Percentiles rank a stretch among this genome's conserved stretches.
Conservation (phyloP, 2,888 invertebrate species). For the Torymus auratus region DNA sequence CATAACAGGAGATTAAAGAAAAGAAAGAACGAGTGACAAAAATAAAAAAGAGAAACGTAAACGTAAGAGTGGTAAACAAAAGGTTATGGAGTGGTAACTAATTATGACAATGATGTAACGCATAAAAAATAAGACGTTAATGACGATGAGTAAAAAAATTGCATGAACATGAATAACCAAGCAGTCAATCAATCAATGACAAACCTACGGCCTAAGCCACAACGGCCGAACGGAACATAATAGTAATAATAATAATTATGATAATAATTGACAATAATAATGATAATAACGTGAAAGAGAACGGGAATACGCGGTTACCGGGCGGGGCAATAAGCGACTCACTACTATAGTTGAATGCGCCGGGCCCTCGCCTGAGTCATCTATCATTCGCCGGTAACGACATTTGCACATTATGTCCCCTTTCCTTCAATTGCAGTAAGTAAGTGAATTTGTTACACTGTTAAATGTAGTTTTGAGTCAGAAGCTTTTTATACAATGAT, state of each 20-base stretch:
- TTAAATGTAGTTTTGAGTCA: too few species aligned
- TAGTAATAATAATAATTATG: neutral
- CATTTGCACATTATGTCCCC: neutral
- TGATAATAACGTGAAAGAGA: constrained; percentile 53
- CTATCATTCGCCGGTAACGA: constrained; percentile 4
- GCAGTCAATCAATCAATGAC: constrained; percentile 65
- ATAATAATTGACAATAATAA: too few species aligned
- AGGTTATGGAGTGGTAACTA: constrained; percentile 29
- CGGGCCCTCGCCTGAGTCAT: constrained; percentile 31
- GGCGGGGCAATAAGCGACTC: constrained; percentile 69
- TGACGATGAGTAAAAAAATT: constrained; percentile 48
- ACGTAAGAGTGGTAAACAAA: constrained; percentile 1
- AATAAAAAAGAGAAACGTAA: neutral
- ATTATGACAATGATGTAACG: constrained; percentile 27
- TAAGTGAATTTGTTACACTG: neutral
- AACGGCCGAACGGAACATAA: constrained; percentile 65
- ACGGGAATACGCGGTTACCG: constrained; percentile 63
- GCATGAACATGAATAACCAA: constrained; percentile 61
- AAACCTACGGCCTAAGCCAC: constrained; percentile 73
- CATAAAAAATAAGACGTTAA: constrained; percentile 51
- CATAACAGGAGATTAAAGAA: neutral
- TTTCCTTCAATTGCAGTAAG: neutral
- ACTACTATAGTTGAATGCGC: constrained; percentile 58
- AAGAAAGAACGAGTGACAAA: neutral
- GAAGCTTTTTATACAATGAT: too few species aligned